Conservation (phyloP, 2,113 vertebrate genomes). For the Aphyosemion australe region DNA sequence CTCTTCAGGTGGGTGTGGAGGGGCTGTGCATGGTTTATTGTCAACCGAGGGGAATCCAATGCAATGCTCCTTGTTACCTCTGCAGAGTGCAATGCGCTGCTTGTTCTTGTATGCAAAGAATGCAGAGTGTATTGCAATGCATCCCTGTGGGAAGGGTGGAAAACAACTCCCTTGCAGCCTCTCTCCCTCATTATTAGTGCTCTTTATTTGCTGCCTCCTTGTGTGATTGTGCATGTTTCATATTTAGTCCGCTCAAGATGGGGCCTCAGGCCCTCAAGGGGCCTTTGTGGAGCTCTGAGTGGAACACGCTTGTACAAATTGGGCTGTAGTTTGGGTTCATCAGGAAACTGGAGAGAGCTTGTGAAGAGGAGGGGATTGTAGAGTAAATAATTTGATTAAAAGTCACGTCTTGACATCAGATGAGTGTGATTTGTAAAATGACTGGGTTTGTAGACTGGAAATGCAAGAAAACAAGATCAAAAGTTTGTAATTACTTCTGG, state of each 20-base stretch:
- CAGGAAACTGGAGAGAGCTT: not conserved
- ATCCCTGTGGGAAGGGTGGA: not conserved
- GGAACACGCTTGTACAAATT: slow-evolving; percentile 9
- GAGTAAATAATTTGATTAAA: not conserved
- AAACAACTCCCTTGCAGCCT: slow-evolving; percentile 5
- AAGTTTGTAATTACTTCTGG: too few species aligned
- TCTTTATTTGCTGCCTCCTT: slow-evolving; percentile 9
- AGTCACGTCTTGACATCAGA: not conserved
- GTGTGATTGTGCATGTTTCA: slow-evolving; percentile 22
- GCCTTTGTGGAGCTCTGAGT: slow-evolving; percentile 5
- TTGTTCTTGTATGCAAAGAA: slow-evolving; percentile 24
- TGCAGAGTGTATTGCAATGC: slow-evolving; percentile 14
- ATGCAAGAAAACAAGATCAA: too few species aligned
- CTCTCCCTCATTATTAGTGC: slow-evolving; percentile 11
- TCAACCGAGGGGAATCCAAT: slow-evolving; percentile 7
- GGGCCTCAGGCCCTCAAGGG: slow-evolving; percentile 23
- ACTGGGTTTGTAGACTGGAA: too few species aligned
- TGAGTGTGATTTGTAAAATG: not conserved
- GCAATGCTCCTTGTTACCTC: slow-evolving; percentile 24
- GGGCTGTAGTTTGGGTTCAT: slow-evolving; percentile 1
- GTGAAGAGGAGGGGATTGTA: not conserved
- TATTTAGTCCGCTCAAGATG: slow-evolving; percentile 11
- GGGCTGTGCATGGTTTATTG: slow-evolving; percentile 5
- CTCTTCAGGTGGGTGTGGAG: slow-evolving; percentile 92
- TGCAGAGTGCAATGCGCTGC: slow-evolving; percentile 33